These are phyloP conservation scores for Tolypeutes matacus DNA, from an alignment of 2,797 vertebrate genomes.

Conservation along the genomic window DNA sequence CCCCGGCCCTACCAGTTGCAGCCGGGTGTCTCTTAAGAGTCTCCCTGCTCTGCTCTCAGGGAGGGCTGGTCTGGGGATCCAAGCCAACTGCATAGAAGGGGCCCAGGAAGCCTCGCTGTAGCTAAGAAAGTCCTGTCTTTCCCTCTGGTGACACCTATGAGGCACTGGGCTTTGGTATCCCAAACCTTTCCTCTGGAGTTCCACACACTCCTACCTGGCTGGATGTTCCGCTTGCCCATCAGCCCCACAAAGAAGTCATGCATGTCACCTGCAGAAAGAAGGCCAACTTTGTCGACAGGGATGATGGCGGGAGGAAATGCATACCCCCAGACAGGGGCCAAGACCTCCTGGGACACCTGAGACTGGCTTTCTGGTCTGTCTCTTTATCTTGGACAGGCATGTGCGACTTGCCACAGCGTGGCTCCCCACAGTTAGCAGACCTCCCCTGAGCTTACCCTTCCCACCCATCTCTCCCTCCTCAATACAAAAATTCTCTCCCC, in stretches of 20 bases:
- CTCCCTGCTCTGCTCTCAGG: neutral
- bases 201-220: slow-evolving; percentile 84
- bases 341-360: neutral
- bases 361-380: neutral
- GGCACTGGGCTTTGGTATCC: neutral
- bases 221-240: slow-evolving; percentile 95
- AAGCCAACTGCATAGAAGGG: neutral
- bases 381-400: neutral
- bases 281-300: neutral
- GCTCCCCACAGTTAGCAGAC: neutral
- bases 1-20: neutral
- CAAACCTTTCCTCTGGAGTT: neutral
- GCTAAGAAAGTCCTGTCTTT: neutral
- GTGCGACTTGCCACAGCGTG: neutral
- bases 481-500: neutral
- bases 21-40: neutral
- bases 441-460: neutral
- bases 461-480: neutral
- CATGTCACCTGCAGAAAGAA: slow-evolving; percentile 93
- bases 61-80: neutral
- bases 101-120: neutral
- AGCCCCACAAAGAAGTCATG: slow-evolving; percentile 98
- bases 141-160: neutral
- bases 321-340: neutral
- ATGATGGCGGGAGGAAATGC: too few species aligned